Percentiles rank a stretch among this genome's conserved stretches.
phyloP scores from a whole-genome alignment of 2,797 vertebrate species.

The Sarcoramphus papa region DNA sequence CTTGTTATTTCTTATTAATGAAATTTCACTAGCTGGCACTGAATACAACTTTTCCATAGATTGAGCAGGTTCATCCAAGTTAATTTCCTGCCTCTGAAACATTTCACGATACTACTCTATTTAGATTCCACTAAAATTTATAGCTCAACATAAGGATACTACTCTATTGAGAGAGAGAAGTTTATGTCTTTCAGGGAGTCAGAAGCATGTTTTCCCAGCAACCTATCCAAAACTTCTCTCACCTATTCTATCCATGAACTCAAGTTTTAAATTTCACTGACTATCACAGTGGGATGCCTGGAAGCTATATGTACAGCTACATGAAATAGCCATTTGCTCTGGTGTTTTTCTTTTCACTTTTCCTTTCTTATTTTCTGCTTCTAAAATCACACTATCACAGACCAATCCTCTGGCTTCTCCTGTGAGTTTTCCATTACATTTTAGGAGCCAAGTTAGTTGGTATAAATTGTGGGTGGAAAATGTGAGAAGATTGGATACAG shows the following conservation, averaged over 20 bases:
- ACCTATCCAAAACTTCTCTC: background rate
- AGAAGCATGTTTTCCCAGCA: background rate
- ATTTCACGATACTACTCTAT: background rate
- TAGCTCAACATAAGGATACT: background rate
- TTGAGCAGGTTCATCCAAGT: background rate
- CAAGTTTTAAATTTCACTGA: background rate
- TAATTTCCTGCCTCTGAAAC: background rate
- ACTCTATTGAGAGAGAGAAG: background rate
- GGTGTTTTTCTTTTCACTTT: background rate
- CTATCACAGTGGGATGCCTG: background rate
- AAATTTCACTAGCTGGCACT: background rate
- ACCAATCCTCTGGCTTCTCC: background rate
- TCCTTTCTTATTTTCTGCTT: background rate
- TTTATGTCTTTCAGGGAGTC: background rate
- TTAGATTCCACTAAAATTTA: background rate
- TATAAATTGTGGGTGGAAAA: background rate
- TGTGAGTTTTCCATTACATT: background rate
- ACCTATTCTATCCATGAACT: background rate
- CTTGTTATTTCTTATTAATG: background rate
- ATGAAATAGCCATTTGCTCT: rapidly evolving
- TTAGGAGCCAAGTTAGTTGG: background rate
- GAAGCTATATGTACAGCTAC: background rate
- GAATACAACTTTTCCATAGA: background rate
- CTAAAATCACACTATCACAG: background rate
- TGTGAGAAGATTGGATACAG: background rate